These are phyloP conservation scores for Cliona cf. orientalis DNA, from an alignment of 37 sponge, comb jelly and placozoan species.

Conservation along the genomic window DNA sequence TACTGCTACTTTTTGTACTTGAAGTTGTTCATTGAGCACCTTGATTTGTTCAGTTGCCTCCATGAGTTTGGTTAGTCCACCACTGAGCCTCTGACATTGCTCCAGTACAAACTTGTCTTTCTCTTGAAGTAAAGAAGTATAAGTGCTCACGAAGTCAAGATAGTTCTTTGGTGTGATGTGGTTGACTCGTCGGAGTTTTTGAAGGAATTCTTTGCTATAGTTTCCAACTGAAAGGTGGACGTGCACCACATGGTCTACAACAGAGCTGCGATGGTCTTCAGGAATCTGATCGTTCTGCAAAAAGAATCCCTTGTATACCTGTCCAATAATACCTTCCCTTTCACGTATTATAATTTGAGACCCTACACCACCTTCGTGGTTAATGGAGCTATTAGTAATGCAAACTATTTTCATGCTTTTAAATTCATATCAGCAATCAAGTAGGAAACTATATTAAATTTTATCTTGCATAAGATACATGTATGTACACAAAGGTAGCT, in stretches of 20 bases:
- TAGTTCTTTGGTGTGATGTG: constrained; percentile 99
- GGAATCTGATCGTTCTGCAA: constrained; percentile 93
- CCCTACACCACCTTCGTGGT: too few species aligned
- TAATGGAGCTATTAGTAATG: too few species aligned
- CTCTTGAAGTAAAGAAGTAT: constrained; percentile 83
- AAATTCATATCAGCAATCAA: too few species aligned
- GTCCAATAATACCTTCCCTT: too few species aligned
- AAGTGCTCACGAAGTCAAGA: constrained; percentile 95
- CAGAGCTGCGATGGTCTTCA: constrained; percentile 60
- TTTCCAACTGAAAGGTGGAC: constrained; percentile 92
- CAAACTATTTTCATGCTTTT: too few species aligned
- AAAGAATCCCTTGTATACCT: too few species aligned
- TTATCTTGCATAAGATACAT: not conserved
- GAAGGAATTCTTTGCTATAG: constrained; percentile 85
- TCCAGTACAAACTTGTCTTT: constrained; percentile 93
- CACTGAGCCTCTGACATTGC: constrained; percentile 89
- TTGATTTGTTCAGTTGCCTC: constrained; percentile 92
- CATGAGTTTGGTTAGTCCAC: constrained; percentile 93
- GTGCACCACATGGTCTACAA: constrained; percentile 94
- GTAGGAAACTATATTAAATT: not conserved
- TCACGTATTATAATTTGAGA: too few species aligned
- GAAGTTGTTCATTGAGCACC: constrained; percentile 92
- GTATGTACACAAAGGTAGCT: not conserved
- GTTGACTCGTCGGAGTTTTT: constrained; percentile 93
- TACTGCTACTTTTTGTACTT: constrained; percentile 97